A percentile compares a stretch with the other conserved stretches of the same genome.
Evolutionary conservation across 2,888 invertebrate species (phyloP).

Genomic region (Lithophane ornitopus): DNA sequence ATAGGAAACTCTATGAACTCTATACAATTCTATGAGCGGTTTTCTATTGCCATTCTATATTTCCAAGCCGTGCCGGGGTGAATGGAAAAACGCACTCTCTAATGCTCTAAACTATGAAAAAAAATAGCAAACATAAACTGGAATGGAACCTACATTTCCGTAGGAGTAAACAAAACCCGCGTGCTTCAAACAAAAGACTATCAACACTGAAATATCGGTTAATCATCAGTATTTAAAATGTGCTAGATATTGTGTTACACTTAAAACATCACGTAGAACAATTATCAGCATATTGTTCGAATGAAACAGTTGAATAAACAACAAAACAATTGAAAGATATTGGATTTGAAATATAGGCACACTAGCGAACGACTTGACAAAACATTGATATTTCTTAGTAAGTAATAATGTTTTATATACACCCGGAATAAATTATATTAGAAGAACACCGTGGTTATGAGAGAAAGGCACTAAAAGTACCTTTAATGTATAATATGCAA

Average conservation of each 20-base stretch:
- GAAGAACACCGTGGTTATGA: too few species aligned
- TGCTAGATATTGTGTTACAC: slow-evolving; percentile 43
- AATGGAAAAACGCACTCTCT: background rate
- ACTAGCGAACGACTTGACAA: background rate
- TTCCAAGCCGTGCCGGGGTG: background rate
- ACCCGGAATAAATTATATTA: too few species aligned
- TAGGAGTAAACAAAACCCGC: slow-evolving; percentile 12
- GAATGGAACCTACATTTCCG: background rate
- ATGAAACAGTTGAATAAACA: slow-evolving; percentile 30
- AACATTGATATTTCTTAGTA: background rate
- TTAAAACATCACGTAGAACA: slow-evolving; percentile 24
- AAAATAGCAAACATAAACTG: background rate
- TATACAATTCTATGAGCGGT: background rate
- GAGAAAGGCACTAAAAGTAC: too few species aligned
- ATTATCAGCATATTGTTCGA: slow-evolving; percentile 38
- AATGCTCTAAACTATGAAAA: background rate
- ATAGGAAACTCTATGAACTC: background rate
- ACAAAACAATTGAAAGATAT: background rate
- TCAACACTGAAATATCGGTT: slow-evolving; percentile 20
- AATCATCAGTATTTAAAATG: slow-evolving; percentile 33
- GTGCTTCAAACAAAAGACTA: slow-evolving; percentile 27
- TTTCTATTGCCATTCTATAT: background rate
- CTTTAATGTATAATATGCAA: background rate
- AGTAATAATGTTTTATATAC: background rate
- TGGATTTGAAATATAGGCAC: background rate